Evolutionary conservation across 64 coral and sea anemone species (phyloP).

Genomic region (Orbicella faveolata): DNA sequence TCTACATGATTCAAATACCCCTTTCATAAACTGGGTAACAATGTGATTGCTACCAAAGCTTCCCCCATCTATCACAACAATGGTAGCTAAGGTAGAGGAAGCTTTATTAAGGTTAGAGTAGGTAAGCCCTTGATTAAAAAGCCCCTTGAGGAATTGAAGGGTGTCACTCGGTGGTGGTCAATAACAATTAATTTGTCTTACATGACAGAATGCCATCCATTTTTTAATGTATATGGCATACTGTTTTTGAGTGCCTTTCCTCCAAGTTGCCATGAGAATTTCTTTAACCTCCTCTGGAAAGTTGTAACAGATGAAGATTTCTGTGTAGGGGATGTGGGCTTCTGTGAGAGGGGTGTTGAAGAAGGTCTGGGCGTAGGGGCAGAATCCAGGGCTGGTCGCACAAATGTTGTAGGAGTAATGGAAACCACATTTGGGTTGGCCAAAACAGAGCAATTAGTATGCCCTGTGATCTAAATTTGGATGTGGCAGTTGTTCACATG

Average conservation of each 20-base stretch:
- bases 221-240: slow-evolving; percentile 22
- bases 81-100: slow-evolving; percentile 33
- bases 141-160: slow-evolving; percentile 34
- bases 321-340: slow-evolving; percentile 34
- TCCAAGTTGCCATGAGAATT: slow-evolving; percentile 40
- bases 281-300: slow-evolving; percentile 51
- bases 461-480: slow-evolving; percentile 41
- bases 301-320: slow-evolving; percentile 33
- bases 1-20: neutral
- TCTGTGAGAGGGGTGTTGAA: slow-evolving; percentile 34
- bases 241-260: slow-evolving; percentile 26
- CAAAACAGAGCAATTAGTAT: slow-evolving; percentile 47
- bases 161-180: slow-evolving; percentile 19
- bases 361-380: slow-evolving; percentile 17
- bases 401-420: slow-evolving; percentile 18
- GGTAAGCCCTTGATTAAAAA: slow-evolving; percentile 42
- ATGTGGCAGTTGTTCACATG: slow-evolving; percentile 30
- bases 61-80: slow-evolving; percentile 8
- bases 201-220: slow-evolving; percentile 40
- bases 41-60: slow-evolving; percentile 26
- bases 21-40: slow-evolving; percentile 40
- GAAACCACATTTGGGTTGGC: slow-evolving; percentile 66
- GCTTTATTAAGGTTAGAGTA: slow-evolving; percentile 57
- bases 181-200: slow-evolving; percentile 12
- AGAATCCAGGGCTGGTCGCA: slow-evolving; percentile 50